Conservation (phyloP, 37 sponge, comb jelly and placozoan genomes). For the Mnemiopsis leidyi region DNA sequence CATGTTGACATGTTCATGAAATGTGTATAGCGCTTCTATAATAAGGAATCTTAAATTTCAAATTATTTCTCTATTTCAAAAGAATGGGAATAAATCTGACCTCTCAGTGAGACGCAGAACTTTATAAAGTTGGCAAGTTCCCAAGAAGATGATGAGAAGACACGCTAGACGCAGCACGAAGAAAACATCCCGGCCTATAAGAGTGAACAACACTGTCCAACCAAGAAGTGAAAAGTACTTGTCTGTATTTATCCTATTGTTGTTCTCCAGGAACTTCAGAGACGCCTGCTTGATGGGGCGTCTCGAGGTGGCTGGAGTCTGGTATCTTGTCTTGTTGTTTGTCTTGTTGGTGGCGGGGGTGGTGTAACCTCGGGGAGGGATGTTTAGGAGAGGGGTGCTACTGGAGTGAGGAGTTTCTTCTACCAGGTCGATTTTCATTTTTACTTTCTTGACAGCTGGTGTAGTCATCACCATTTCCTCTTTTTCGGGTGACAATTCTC, state of each 20-base stretch:
- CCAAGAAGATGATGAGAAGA: neutral
- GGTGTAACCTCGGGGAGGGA: neutral
- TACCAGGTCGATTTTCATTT: neutral
- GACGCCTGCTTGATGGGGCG: neutral
- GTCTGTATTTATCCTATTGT: neutral
- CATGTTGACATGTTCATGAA: no score
- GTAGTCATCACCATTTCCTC: neutral
- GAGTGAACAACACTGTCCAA: conserved; percentile 9
- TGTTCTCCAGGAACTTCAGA: conserved; percentile 27
- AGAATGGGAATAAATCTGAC: no score
- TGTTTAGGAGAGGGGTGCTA: neutral
- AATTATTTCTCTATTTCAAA: no score
- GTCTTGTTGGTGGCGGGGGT: neutral
- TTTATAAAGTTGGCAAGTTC: neutral
- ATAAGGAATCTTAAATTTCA: no score
- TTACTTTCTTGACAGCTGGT: neutral
- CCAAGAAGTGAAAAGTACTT: neutral
- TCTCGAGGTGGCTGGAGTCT: conserved; percentile 7
- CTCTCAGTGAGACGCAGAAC: neutral
- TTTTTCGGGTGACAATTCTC: neutral
- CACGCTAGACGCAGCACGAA: neutral
- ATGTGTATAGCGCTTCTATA: no score
- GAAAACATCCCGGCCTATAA: neutral
- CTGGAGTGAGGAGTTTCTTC: neutral
- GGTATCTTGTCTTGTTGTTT: neutral